Percentiles rank a stretch among this genome's conserved stretches.
These are phyloP conservation scores for Anguilla japonica DNA, from an alignment of 2,113 vertebrate species.

Conservation along the genomic window DNA sequence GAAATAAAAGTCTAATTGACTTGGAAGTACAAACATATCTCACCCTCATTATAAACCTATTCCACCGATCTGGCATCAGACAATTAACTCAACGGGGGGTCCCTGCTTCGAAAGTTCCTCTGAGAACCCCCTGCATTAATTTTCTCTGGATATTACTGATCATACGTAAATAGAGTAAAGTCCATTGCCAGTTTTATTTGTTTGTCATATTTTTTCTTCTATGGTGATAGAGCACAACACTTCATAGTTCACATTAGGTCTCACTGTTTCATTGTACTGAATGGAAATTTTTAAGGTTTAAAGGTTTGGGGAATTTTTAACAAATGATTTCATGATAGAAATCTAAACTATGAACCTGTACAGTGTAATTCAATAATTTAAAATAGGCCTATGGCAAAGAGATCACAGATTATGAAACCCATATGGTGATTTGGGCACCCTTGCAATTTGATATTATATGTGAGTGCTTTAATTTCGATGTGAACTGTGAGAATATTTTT, in stretches of 20 bases:
- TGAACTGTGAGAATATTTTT: not conserved
- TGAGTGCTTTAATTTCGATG: not conserved
- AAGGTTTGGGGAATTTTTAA: not conserved
- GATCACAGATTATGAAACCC: not conserved
- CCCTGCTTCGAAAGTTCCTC: not conserved
- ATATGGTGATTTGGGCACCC: not conserved
- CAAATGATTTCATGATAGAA: not conserved
- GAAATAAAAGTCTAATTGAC: constrained; percentile 17
- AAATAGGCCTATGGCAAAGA: not conserved
- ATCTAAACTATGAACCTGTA: not conserved
- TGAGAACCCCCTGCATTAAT: not conserved
- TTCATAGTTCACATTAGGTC: not conserved
- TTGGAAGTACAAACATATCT: constrained; percentile 6
- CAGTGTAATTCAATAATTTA: not conserved
- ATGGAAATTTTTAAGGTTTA: not conserved
- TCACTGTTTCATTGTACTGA: not conserved
- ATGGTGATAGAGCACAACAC: not conserved
- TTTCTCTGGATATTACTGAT: not conserved
- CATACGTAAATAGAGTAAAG: not conserved
- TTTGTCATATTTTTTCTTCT: not conserved
- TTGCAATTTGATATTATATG: not conserved
- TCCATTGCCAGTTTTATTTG: not conserved
- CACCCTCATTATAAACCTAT: constrained; percentile 11
- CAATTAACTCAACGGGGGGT: constrained; percentile 6
- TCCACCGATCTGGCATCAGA: not conserved